Percentiles rank a stretch among this genome's conserved stretches.
Evolutionary conservation across 2,888 invertebrate genomes (phyloP).

Genomic region (Pyrrhia umbra): DNA sequence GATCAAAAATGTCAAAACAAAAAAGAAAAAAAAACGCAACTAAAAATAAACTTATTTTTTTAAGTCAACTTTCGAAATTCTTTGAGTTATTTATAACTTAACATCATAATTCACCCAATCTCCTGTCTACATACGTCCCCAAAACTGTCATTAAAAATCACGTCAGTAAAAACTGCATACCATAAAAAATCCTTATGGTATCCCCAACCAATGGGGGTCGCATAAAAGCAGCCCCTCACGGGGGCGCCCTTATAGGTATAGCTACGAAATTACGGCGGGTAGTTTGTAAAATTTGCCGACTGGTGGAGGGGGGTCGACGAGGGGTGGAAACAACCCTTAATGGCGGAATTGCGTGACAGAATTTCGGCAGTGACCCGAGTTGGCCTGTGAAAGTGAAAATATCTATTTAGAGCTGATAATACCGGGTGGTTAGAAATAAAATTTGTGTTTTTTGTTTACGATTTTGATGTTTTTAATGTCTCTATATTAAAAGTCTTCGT

Average conservation of each 20-base stretch:
- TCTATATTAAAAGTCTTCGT: constrained; percentile 18
- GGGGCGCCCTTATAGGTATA: constrained; percentile 76
- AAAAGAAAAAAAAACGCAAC: background rate
- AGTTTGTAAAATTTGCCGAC: constrained; percentile 88
- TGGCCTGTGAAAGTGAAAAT: constrained; percentile 89
- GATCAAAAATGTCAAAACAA: no score
- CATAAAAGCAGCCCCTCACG: constrained; percentile 74
- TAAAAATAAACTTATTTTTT: no score
- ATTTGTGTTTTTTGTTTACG: constrained; percentile 4
- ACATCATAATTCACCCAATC: background rate
- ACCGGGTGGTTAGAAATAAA: constrained; percentile 38
- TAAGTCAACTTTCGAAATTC: no score
- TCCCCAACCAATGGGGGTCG: constrained; percentile 71
- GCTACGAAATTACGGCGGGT: constrained; percentile 83
- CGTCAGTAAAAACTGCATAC: constrained; percentile 75
- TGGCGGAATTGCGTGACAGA: constrained; percentile 90
- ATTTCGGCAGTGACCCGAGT: constrained; percentile 89
- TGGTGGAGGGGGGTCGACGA: constrained; percentile 63
- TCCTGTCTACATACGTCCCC: background rate
- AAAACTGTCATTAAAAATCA: constrained; percentile 66
- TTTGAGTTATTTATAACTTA: background rate
- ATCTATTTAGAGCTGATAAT: constrained; percentile 79
- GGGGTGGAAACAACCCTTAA: constrained; percentile 84
- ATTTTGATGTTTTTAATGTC: constrained; percentile 29
- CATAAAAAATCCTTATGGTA: constrained; percentile 77